These are phyloP conservation scores for Sweltsa coloradensis DNA, from an alignment of 1,140 invertebrate species.

Conservation along the genomic window DNA sequence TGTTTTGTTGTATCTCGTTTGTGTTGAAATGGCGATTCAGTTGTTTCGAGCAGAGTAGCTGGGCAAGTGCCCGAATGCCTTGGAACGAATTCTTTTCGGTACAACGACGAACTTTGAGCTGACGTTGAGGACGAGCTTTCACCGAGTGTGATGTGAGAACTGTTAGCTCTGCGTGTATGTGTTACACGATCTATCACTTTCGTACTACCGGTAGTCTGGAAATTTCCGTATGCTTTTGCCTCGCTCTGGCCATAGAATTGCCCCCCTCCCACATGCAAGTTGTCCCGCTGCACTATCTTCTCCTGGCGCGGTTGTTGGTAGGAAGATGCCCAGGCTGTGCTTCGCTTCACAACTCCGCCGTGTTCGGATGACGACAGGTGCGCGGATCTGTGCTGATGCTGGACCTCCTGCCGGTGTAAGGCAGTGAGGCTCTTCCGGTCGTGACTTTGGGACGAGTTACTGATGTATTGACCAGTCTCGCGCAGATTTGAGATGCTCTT, in stretches of 20 bases:
- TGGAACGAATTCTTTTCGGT: constrained; percentile 61
- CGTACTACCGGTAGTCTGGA: constrained; percentile 38
- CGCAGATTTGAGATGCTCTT: constrained; percentile 66
- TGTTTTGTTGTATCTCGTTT: constrained; percentile 68
- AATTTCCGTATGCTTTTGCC: constrained; percentile 51
- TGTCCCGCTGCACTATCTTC: constrained; percentile 42
- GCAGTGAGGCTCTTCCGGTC: constrained; percentile 64
- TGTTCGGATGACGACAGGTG: constrained; percentile 19
- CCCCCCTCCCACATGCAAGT: constrained; percentile 46
- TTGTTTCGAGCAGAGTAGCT: constrained; percentile 56
- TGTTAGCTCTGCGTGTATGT: constrained; percentile 45
- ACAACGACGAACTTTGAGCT: constrained; percentile 28
- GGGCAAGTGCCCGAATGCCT: constrained; percentile 59
- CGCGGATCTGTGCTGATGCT: constrained; percentile 3
- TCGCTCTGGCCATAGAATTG: constrained; percentile 56
- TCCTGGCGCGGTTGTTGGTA: constrained; percentile 29
- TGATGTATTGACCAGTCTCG: constrained; percentile 53
- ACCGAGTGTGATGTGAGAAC: constrained; percentile 58
- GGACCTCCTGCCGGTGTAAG: constrained; percentile 40
- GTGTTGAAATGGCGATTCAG: constrained; percentile 62
- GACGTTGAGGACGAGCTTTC: constrained; percentile 28
- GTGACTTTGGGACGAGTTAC: constrained; percentile 43
- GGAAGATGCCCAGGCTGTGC: constrained; percentile 6
- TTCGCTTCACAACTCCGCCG: constrained; percentile 16
- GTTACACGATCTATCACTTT: constrained; percentile 33